A percentile compares a stretch with the other conserved stretches of the same genome.
These are phyloP conservation scores for Allolobophora icterica DNA, from an alignment of 2,888 invertebrate genomes.

Conservation along the genomic window DNA sequence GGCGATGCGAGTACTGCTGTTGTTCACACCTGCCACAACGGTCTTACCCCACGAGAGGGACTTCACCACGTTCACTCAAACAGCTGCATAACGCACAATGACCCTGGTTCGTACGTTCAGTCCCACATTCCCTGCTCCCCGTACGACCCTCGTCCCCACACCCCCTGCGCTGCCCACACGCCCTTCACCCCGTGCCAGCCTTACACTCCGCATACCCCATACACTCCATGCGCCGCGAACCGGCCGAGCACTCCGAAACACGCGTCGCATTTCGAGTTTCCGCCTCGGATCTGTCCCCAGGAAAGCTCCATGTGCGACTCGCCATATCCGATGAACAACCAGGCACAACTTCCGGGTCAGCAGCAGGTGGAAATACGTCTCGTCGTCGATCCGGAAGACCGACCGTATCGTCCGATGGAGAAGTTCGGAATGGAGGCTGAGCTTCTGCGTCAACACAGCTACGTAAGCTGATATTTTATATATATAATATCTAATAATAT, in stretches of 20 bases:
- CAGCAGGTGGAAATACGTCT: slow-evolving; percentile 6
- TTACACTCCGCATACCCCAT: slow-evolving; percentile 47
- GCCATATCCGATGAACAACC: background rate
- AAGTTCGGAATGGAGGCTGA: background rate
- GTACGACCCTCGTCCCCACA: slow-evolving; percentile 30
- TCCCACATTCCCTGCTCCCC: background rate
- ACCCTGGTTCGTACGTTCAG: background rate
- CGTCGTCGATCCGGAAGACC: background rate
- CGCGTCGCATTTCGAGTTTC: slow-evolving; percentile 37
- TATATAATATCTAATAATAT: background rate
- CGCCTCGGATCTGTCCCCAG: slow-evolving; percentile 19
- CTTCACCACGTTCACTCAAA: background rate
- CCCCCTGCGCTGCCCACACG: slow-evolving; percentile 33
- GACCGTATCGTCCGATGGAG: background rate
- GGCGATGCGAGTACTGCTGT: background rate
- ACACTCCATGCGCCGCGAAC: slow-evolving; percentile 38
- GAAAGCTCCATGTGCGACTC: slow-evolving; percentile 5
- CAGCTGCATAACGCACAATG: background rate
- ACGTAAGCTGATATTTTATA: background rate
- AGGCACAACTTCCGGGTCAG: background rate
- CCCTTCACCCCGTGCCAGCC: slow-evolving; percentile 44
- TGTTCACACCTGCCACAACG: background rate
- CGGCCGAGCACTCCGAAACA: slow-evolving; percentile 42
- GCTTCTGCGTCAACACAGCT: background rate
- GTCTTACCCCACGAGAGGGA: background rate